phyloP scores from a whole-genome alignment of 1,140 invertebrate species.

The Belonocnema kinseyi region DNA sequence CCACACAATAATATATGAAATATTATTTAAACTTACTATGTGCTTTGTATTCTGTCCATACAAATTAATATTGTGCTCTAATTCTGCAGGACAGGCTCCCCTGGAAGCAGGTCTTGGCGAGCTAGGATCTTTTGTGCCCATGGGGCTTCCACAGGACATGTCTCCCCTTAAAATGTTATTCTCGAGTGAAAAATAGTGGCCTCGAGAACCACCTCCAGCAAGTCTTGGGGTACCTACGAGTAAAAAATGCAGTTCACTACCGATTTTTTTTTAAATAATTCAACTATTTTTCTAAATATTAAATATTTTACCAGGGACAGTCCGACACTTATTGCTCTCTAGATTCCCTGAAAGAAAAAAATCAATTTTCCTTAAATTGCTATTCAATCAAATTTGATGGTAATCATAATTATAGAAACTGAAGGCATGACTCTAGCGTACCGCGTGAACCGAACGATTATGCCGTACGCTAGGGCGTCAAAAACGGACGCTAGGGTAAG shows the following conservation, averaged over 20 bases:
- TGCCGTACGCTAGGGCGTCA: too few species aligned
- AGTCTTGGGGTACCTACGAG: constrained; percentile 53
- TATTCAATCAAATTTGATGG: too few species aligned
- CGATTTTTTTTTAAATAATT: background rate
- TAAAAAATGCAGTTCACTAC: background rate
- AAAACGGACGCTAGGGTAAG: too few species aligned
- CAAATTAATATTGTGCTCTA: constrained; percentile 51
- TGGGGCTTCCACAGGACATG: constrained; percentile 43
- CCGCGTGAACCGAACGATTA: too few species aligned
- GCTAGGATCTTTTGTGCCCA: constrained; percentile 10
- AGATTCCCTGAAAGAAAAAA: too few species aligned
- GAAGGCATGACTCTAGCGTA: too few species aligned
- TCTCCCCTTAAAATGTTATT: constrained; percentile 15
- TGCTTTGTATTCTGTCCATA: constrained; percentile 61
- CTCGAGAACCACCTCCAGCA: constrained; percentile 54
- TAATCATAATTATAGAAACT: too few species aligned
- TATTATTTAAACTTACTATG: constrained; percentile 49
- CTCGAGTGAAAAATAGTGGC: constrained; percentile 24
- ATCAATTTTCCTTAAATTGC: too few species aligned
- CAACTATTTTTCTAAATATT: background rate
- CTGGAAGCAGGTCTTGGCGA: constrained; percentile 26
- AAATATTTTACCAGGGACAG: background rate
- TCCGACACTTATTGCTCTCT: background rate
- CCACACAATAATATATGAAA: background rate
- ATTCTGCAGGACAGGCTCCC: constrained; percentile 58